Evolutionary conservation across 2,888 invertebrate species (phyloP).

Genomic region (Chalcosyrphus nemorum): DNA sequence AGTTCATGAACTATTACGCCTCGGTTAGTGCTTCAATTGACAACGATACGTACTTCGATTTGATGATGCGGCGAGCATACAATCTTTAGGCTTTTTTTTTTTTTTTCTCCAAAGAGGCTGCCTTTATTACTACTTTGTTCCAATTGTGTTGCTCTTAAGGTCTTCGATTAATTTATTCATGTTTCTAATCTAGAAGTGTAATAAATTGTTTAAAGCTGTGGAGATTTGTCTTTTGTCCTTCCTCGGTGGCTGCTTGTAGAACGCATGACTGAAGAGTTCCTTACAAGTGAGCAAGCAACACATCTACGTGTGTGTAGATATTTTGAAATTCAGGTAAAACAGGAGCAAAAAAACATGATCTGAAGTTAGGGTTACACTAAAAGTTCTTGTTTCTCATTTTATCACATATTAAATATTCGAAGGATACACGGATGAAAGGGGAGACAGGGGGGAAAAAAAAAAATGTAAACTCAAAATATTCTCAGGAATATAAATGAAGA

Average conservation of each 20-base stretch:
- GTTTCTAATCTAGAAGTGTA: conserved; percentile 24
- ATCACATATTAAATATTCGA: conserved; percentile 39
- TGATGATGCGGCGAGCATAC: conserved; percentile 97
- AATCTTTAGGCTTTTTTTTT: conserved; percentile 83
- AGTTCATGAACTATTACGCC: conserved; percentile 96
- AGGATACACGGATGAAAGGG: background rate
- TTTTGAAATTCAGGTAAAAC: background rate
- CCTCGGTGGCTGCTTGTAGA: too few species aligned
- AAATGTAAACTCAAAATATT: conserved; percentile 9
- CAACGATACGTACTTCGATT: conserved; percentile 95
- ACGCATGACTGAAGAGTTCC: too few species aligned
- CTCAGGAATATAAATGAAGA: conserved; percentile 56
- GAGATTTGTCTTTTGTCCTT: too few species aligned
- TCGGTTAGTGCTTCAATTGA: conserved; percentile 97
- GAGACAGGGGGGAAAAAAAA: background rate
- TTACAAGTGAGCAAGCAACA: too few species aligned
- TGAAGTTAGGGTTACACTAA: conserved; percentile 1
- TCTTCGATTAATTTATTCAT: background rate
- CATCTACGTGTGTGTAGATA: background rate
- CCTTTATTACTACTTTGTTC: background rate
- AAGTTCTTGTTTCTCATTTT: conserved; percentile 32
- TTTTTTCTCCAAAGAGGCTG: conserved; percentile 6
- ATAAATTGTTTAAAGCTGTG: background rate
- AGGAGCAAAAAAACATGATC: background rate
- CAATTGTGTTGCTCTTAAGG: conserved; percentile 16